Base-by-base conservation (phyloP, 1,140 invertebrate genomes). In the Brachionus rubens region DNA sequence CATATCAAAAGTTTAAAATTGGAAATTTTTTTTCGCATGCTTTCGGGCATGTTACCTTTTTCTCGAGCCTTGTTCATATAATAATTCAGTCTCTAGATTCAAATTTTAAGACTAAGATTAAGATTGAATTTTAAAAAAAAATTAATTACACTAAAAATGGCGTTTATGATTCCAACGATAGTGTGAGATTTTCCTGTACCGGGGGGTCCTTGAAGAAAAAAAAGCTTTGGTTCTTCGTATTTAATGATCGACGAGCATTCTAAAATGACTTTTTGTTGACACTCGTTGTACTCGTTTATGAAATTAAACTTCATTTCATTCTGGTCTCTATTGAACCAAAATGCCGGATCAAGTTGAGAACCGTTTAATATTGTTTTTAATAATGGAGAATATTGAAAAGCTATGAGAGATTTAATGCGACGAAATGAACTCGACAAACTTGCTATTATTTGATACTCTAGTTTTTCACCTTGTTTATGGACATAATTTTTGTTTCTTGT, bases 101-200 rank as follows among this genome's bases (percentile, higher is more conserved):
- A 72, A 7, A 40, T 4, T 72, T 47, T 36, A 50, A 50, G 48
- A 24, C 6, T 16, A 46, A 68, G 10, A 16, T 26, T 68, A 7
- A 26, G 21, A 30, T 2, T 68, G 43, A 26, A 48, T n/a, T n/a
- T n/a, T n/a, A 46, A 26, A 14, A 19, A 26, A 33, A 56, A 14
- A 56, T 12, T 40, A 7, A 21, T 40, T 72, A 72, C 68, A 36
- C 16, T 36, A 48, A 43, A 48, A 19, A 72, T 47, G 16, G 68
- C 43, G 26, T 72, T 50, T 72, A 72, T 72, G 19, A 72, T 72
- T 30, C 46, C 46, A 12, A 50, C 12, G 21, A 72, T 72, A 12
- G 68, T 72, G 19, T 72, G 47, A 33, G 68, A 72, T 40, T 72
- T 72, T 6, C 68, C 68, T 5, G 68, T 72, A 16, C 68, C 68